These are phyloP conservation scores for Drosophila mulleri DNA, from an alignment of 2,888 invertebrate genomes.

Conservation along the genomic window DNA sequence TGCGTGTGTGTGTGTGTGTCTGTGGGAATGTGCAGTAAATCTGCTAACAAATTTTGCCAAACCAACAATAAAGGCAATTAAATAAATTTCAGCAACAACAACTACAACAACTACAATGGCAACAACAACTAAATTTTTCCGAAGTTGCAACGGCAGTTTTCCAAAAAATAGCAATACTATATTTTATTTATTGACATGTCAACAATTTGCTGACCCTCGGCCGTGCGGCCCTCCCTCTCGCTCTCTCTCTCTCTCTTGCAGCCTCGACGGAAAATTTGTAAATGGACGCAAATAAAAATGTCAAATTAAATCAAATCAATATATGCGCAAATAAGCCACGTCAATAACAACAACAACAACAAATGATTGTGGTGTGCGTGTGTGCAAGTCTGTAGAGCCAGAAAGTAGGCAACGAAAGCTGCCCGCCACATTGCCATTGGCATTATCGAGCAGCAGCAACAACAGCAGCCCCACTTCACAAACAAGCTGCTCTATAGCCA, in stretches of 20 bases:
- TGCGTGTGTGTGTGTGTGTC: background rate
- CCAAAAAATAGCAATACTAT: conserved; percentile 44
- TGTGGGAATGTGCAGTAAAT: conserved; percentile 44
- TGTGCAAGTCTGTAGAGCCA: conserved; percentile 35
- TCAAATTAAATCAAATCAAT: conserved; percentile 60
- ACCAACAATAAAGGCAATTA: conserved; percentile 71
- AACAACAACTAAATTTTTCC: conserved; percentile 27
- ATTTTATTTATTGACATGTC: conserved; percentile 71
- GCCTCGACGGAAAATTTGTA: conserved; percentile 27
- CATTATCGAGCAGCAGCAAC: conserved; percentile 23
- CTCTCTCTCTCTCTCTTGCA: conserved; percentile 22
- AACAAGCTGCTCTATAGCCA: conserved; percentile 23
- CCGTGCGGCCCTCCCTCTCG: background rate
- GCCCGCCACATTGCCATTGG: conserved; percentile 31
- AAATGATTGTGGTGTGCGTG: conserved; percentile 28
- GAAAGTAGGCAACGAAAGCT: conserved; percentile 40
- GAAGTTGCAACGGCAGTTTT: conserved; percentile 46
- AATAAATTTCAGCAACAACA: conserved; percentile 63
- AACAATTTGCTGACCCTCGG: conserved; percentile 53
- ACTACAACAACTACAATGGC: conserved; percentile 23
- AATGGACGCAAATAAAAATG: conserved; percentile 42
- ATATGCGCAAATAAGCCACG: conserved; percentile 31
- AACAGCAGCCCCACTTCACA: conserved; percentile 23
- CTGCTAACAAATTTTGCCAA: conserved; percentile 49
- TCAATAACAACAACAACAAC: conserved; percentile 38